phyloP scores from a whole-genome alignment of 2,797 vertebrate species.

The Sebastes flavidus region DNA sequence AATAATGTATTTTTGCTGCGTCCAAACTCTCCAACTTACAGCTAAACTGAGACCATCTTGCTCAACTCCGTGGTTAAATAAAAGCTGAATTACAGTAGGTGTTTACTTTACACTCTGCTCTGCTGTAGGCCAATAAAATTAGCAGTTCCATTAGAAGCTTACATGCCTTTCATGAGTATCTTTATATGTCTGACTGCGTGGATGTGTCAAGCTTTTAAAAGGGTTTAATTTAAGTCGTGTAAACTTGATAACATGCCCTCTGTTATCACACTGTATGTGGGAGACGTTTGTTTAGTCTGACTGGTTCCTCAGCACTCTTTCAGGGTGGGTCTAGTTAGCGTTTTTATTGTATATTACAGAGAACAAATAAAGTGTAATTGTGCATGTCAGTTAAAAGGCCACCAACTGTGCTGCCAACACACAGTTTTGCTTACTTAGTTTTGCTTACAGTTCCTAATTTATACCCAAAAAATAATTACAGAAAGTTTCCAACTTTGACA shows the following conservation, averaged over 20 bases:
- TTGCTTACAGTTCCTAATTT: constrained; percentile 28
- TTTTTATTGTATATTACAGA: constrained; percentile 56
- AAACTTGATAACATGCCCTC: constrained; percentile 12
- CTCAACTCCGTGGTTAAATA: constrained; percentile 34
- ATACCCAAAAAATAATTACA: constrained; percentile 1
- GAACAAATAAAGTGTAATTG: constrained; percentile 56
- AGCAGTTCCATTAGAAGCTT: constrained; percentile 25
- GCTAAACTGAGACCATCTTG: constrained; percentile 27
- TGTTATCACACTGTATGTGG: constrained; percentile 12
- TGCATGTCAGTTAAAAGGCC: constrained; percentile 27
- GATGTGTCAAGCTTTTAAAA: background rate
- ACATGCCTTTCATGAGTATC: constrained; percentile 18
- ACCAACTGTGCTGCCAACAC: constrained; percentile 40
- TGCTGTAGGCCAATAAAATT: constrained; percentile 45
- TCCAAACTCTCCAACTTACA: background rate
- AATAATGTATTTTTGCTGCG: background rate
- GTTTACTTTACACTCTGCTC: constrained; percentile 34
- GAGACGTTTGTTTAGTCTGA: constrained; percentile 50
- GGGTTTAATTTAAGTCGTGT: constrained; percentile 15
- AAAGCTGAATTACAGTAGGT: constrained; percentile 28
- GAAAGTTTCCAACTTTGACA: constrained; percentile 1
- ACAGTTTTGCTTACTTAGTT: background rate
- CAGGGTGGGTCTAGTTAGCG: constrained; percentile 27
- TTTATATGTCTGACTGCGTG: constrained; percentile 5
- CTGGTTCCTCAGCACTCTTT: constrained; percentile 19